Base-by-base conservation (phyloP, 2,113 vertebrate genomes). In the Desmodus rotundus region DNA sequence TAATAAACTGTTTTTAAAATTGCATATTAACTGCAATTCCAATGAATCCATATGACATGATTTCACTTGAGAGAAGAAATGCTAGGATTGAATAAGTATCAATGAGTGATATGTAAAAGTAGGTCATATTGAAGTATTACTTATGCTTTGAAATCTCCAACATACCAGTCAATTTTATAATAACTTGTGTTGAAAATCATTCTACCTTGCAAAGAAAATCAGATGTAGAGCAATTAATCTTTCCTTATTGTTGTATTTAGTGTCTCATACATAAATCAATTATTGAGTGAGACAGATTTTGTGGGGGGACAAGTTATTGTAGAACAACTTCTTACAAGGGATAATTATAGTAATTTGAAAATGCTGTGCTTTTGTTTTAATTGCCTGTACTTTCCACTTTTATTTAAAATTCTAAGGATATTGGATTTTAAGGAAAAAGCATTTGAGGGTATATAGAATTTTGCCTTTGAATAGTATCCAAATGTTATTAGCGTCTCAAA, bases 41-140 rank as follows among this genome's bases (percentile, higher is more conserved):
- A 80, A 93, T 74, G 91, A 81, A 93, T 50, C 14, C 4, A 31
- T 15, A 38, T 74, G 7, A 26, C 16, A 67, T 33, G 50, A 56
- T 87, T 87, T 91, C 54, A 84, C 58, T 86, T 78, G 45, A 86
- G 22, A 72, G 4, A 77, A 52, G 33, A 95, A 94, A 81, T 56
- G 15, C 9, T 61, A 89, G 12, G 0, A 5, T 82, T 93, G 17
- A 65, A 8, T 67, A 73, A 61, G 12, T 92, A 38, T 7, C 31
- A 81, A 24, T 78, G 73, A 89, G 3, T 77, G 26, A 50, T 36
- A 13, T 58, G 5, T 82, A 63, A 87, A 93, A 87, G 41, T 7
- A 52, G 10, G 22, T 76, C 41, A 88, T 45, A 84, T 61, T 83
- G 26, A 89, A 83, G 10, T 67, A 68, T 63, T 91, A 43, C 1